Evolutionary conservation across 2,113 vertebrate genomes (phyloP).

Genomic region (Antechinus stuartii): DNA sequence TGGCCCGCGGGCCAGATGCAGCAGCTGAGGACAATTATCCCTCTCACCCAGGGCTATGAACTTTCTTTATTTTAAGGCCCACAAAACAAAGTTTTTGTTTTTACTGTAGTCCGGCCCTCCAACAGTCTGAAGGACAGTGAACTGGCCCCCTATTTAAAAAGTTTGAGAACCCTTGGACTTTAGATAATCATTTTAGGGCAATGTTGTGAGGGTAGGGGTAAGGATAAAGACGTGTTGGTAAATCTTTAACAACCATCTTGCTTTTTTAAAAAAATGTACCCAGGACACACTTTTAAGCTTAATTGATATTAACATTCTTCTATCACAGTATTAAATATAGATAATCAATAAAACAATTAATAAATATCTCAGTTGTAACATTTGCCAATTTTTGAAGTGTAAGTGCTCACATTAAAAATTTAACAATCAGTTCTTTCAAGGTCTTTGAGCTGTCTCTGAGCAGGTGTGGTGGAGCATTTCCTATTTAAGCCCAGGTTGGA

Average conservation of each 20-base stretch:
- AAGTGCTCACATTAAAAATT: not conserved
- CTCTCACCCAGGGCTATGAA: no score
- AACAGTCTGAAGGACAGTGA: no score
- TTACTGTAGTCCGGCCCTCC: no score
- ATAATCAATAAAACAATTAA: not conserved
- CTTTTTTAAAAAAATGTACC: no score
- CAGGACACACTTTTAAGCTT: not conserved
- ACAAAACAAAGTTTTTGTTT: no score
- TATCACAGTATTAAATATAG: not conserved
- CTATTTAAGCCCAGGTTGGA: not conserved
- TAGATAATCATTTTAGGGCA: no score
- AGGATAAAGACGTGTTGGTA: not conserved
- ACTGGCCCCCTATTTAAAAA: no score
- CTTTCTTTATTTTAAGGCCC: no score
- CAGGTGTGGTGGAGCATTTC: not conserved
- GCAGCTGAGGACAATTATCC: no score
- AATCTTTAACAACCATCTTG: not conserved
- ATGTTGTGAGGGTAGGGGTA: not conserved
- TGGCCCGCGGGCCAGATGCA: no score
- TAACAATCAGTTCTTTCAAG: not conserved
- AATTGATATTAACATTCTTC: not conserved
- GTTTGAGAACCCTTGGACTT: no score
- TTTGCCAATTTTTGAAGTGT: not conserved
- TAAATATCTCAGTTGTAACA: not conserved
- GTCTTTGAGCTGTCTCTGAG: not conserved